These are phyloP conservation scores for Drosophila persimilis DNA, from an alignment of 1,140 invertebrate species.

Conservation along the genomic window DNA sequence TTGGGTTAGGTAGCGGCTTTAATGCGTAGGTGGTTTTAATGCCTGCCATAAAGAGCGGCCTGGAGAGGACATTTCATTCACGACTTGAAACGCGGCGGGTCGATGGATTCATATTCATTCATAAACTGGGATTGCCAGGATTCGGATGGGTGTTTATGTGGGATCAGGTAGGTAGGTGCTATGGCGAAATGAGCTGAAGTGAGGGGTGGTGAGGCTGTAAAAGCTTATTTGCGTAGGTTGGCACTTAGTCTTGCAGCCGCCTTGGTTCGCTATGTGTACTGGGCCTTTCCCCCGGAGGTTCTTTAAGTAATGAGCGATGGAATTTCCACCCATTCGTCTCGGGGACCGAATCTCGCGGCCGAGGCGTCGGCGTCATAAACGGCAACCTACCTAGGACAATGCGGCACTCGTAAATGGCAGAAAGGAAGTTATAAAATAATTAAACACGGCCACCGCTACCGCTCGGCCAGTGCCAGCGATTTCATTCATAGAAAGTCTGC, in stretches of 20 bases:
- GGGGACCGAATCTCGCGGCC: not conserved
- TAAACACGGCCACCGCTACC: slow-evolving; percentile 44
- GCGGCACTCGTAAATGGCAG: slow-evolving; percentile 47
- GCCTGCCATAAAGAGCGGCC: slow-evolving; percentile 52
- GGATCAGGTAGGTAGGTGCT: slow-evolving; percentile 25
- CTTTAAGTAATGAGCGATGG: slow-evolving; percentile 66
- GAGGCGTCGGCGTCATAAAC: slow-evolving; percentile 44
- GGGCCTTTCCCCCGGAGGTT: slow-evolving; percentile 61
- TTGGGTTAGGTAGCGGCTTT: slow-evolving; percentile 43
- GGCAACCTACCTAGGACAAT: slow-evolving; percentile 70
- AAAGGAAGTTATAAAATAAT: slow-evolving; percentile 69
- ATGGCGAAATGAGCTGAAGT: slow-evolving; percentile 21
- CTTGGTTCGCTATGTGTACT: slow-evolving; percentile 24
- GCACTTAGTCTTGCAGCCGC: slow-evolving; percentile 69
- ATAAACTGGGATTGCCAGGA: slow-evolving; percentile 58
- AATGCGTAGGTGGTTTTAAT: slow-evolving; percentile 59
- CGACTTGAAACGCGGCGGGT: slow-evolving; percentile 17
- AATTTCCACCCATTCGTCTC: slow-evolving; percentile 62
- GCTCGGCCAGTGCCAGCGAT: slow-evolving; percentile 18
- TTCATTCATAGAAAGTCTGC: slow-evolving; percentile 68
- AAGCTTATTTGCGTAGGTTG: slow-evolving; percentile 77
- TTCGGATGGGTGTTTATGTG: slow-evolving; percentile 21
- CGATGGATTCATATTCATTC: slow-evolving; percentile 72
- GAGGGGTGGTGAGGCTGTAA: slow-evolving; percentile 37
- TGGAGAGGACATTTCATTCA: slow-evolving; percentile 61